Conservation (phyloP, 2,888 invertebrate species). For the Hololepta plana region DNA sequence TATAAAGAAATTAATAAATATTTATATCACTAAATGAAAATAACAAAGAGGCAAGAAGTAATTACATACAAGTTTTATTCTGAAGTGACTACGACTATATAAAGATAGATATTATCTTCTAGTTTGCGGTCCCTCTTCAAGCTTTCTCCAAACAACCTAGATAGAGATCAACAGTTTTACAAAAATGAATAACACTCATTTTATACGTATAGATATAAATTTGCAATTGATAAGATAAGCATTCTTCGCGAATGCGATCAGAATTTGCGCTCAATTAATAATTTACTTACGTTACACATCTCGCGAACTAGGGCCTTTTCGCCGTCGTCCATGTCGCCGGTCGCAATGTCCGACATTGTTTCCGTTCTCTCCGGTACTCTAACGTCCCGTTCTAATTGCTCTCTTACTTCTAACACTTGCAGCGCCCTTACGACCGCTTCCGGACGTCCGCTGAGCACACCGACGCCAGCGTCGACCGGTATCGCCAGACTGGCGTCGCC, state of each 20-base stretch:
- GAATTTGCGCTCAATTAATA: no score
- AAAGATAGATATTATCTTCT: conserved; percentile 24
- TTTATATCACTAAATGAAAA: no score
- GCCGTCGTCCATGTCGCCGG: conserved; percentile 60
- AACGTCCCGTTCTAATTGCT: conserved; percentile 57
- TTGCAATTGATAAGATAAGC: not conserved
- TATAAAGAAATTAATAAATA: no score
- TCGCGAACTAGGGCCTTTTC: conserved; percentile 86
- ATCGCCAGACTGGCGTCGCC: conserved; percentile 24
- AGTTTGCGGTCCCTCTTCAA: conserved; percentile 64
- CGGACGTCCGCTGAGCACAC: conserved; percentile 49
- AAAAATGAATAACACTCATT: no score
- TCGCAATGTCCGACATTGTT: conserved; percentile 19
- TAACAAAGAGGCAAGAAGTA: no score
- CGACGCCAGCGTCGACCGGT: conserved; percentile 19
- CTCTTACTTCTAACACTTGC: conserved; percentile 80
- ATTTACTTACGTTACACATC: conserved; percentile 71
- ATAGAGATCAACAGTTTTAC: no score
- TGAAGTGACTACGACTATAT: no score
- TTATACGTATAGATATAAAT: not conserved
- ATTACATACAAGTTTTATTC: no score
- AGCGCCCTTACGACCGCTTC: conserved; percentile 87
- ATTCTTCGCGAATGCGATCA: not conserved
- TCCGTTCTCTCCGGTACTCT: conserved; percentile 15
- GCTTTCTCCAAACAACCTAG: conserved; percentile 79